phyloP scores from a whole-genome alignment of 2,888 invertebrate species.

The Carpatolechia fugitivella region DNA sequence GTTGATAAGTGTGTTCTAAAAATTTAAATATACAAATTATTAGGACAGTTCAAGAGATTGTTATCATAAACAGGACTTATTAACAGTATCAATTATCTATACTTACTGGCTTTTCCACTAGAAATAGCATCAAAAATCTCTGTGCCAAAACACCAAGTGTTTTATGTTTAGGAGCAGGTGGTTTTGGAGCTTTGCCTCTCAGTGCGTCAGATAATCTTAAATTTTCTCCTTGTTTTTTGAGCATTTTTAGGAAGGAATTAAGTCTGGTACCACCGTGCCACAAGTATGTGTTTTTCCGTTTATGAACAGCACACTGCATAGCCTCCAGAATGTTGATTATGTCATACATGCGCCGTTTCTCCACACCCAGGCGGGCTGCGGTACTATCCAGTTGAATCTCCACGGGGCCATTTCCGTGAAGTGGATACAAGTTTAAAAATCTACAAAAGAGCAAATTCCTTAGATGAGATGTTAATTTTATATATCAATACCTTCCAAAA shows the following conservation, averaged over 20 bases:
- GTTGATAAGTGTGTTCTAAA: slow-evolving; percentile 82
- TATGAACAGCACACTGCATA: slow-evolving; percentile 83
- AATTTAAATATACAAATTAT: slow-evolving; percentile 31
- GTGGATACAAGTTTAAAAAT: slow-evolving; percentile 77
- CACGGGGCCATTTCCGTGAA: slow-evolving; percentile 67
- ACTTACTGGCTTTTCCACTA: slow-evolving; percentile 82
- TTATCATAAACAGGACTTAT: too few relatives aligned
- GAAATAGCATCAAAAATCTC: slow-evolving; percentile 85
- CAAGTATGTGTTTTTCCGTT: slow-evolving; percentile 83
- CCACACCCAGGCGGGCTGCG: slow-evolving; percentile 81
- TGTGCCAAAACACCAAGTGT: slow-evolving; percentile 84
- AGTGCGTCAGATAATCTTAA: slow-evolving; percentile 75
- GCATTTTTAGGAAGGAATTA: slow-evolving; percentile 77
- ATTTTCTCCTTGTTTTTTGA: slow-evolving; percentile 80
- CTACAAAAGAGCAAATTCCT: slow-evolving; percentile 46
- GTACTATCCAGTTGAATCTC: slow-evolving; percentile 83
- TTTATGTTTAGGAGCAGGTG: slow-evolving; percentile 80
- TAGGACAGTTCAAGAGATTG: too few relatives aligned
- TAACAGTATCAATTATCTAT: not conserved
- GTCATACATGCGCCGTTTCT: slow-evolving; percentile 85
- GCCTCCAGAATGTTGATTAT: slow-evolving; percentile 86
- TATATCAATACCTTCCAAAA: too few relatives aligned
- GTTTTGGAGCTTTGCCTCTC: slow-evolving; percentile 67
- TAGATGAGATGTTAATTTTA: too few relatives aligned
- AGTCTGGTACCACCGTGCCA: slow-evolving; percentile 85